A percentile compares a stretch with the other conserved stretches of the same genome.
These are phyloP conservation scores for Phaedon cochleariae DNA, from an alignment of 2,888 invertebrate species.

Conservation along the genomic window DNA sequence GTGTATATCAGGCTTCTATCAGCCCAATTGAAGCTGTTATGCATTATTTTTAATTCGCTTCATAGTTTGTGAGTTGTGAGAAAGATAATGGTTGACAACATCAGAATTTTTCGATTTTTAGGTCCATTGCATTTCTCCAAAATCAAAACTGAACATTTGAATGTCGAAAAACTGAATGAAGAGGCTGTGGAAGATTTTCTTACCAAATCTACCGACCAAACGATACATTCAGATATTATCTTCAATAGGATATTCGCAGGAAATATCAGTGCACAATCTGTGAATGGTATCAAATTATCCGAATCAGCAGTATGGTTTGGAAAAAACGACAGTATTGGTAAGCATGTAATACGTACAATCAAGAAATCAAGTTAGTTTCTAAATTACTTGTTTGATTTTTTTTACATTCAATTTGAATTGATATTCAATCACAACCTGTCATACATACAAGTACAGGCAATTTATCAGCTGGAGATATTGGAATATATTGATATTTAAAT, in stretches of 20 bases:
- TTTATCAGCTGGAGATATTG: no score
- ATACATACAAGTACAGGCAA: no score
- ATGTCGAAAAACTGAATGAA: conserved; percentile 41
- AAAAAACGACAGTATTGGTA: conserved; percentile 38
- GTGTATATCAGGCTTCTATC: no score
- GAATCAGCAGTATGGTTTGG: conserved; percentile 29
- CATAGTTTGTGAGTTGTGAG: no score
- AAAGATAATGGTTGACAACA: no score
- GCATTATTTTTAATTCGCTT: no score
- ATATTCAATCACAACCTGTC: no score
- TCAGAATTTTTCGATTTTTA: conserved; percentile 23
- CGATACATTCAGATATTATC: conserved; percentile 48
- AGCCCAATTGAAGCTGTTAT: no score
- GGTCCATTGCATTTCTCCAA: conserved; percentile 47
- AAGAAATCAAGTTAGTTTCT: no score
- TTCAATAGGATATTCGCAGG: conserved; percentile 45
- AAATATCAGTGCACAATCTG: conserved; percentile 43
- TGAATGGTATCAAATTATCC: conserved; percentile 51
- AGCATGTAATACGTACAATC: conserved; percentile 6
- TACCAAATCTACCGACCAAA: conserved; percentile 55
- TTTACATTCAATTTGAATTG: no score
- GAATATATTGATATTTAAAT: no score
- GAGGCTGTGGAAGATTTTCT: conserved; percentile 44
- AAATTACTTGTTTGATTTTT: no score
- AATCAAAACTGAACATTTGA: conserved; percentile 42